Evolutionary conservation across 2,888 invertebrate species (phyloP).

Genomic region (Trimorus sp.): DNA sequence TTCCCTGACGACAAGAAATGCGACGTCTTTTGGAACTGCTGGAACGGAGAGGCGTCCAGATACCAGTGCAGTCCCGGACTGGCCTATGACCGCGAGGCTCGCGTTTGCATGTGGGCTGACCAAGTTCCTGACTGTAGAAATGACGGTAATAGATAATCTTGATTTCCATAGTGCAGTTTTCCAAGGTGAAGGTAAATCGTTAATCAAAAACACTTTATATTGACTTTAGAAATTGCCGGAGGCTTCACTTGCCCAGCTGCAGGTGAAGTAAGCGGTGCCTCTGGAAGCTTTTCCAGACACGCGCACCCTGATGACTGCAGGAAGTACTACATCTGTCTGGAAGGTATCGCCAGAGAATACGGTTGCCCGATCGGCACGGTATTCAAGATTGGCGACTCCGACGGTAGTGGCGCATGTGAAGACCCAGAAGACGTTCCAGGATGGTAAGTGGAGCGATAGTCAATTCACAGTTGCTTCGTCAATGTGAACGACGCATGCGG

Average conservation of each 20-base stretch:
- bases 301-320: conserved; percentile 97
- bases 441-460: conserved; percentile 87
- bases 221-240: conserved; percentile 90
- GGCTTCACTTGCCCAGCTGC: conserved; percentile 93
- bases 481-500: conserved; percentile 45
- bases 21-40: conserved; percentile 98
- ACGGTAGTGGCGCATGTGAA: conserved; percentile 96
- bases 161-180: background rate
- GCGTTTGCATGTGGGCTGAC: conserved; percentile 98
- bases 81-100: conserved; percentile 95
- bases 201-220: background rate
- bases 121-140: conserved; percentile 95
- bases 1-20: conserved; percentile 94
- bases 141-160: conserved; percentile 84
- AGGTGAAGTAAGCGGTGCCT: conserved; percentile 89
- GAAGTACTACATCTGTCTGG: conserved; percentile 97
- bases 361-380: conserved; percentile 98
- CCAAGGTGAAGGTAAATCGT: background rate
- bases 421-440: conserved; percentile 98
- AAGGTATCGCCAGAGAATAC: conserved; percentile 95
- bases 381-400: conserved; percentile 95
- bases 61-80: conserved; percentile 97
- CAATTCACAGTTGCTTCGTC: conserved; percentile 52
- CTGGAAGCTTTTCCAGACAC: conserved; percentile 95
- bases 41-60: conserved; percentile 96